Percentiles rank a stretch among this genome's conserved stretches.
Conservation (phyloP, 92 coral and sea anemone genomes). For the Galaxea fascicularis region DNA sequence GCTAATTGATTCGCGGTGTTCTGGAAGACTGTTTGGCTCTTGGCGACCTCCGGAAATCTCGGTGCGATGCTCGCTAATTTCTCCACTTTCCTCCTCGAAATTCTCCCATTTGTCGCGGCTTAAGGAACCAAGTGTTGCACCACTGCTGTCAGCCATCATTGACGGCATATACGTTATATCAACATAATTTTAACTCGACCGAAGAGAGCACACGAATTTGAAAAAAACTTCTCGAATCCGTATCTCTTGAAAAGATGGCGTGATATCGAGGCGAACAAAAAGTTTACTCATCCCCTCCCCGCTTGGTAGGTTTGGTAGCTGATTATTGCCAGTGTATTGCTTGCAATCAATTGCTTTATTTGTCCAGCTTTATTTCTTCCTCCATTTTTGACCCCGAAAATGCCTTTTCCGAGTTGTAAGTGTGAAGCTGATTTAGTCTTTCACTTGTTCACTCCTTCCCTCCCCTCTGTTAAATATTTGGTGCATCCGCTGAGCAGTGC, state of each 20-base stretch:
- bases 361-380: too few species aligned
- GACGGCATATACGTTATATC: not conserved
- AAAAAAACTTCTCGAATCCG: not conserved
- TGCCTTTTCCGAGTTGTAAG: too few species aligned
- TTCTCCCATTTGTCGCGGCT: slow-evolving; percentile 66
- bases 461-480: too few species aligned
- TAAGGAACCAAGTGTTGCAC: not conserved
- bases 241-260: not conserved
- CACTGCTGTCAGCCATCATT: slow-evolving; percentile 27
- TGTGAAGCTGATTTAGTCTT: too few species aligned
- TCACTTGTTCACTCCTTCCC: too few species aligned
- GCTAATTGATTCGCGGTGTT: slow-evolving; percentile 34
- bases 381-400: too few species aligned
- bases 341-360: too few species aligned
- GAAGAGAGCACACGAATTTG: not conserved
- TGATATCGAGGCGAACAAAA: slow-evolving; percentile 10
- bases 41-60: slow-evolving; percentile 16
- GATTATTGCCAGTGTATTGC: too few species aligned
- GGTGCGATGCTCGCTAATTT: slow-evolving; percentile 9
- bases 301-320: not conserved
- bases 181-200: slow-evolving; percentile 9
- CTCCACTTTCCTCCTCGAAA: slow-evolving; percentile 60
- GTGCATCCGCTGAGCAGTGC: too few species aligned
- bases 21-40: slow-evolving; percentile 15
- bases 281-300: not conserved